phyloP scores from a whole-genome alignment of 2,888 invertebrate species.

The Drosophila neotestacea region DNA sequence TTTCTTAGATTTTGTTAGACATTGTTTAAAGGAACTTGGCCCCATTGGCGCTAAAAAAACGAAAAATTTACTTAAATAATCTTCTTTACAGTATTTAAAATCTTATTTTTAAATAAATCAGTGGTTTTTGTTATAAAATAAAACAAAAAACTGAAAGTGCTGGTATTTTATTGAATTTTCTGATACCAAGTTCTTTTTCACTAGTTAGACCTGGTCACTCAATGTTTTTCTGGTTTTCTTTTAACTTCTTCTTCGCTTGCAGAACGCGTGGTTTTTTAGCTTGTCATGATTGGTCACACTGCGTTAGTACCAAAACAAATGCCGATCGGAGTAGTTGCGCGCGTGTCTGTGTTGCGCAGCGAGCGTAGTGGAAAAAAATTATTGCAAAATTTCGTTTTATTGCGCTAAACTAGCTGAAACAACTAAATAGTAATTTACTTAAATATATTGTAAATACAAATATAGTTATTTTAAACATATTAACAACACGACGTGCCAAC shows the following conservation, averaged over 20 bases:
- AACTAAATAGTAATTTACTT: conserved; percentile 27
- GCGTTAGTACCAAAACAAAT: conserved; percentile 67
- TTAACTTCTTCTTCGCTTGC: conserved; percentile 3
- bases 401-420: conserved; percentile 39
- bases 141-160: no score
- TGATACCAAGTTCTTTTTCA: neutral
- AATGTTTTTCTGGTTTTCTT: conserved; percentile 25
- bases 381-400: conserved; percentile 38
- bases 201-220: conserved; percentile 8
- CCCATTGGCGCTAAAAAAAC: no score
- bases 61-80: no score
- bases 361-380: conserved; percentile 54
- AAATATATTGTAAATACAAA: conserved; percentile 5
- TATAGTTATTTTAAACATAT: conserved; percentile 12
- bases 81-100: no score
- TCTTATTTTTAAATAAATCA: no score
- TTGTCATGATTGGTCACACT: conserved; percentile 44
- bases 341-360: conserved; percentile 61
- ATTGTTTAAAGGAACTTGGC: no score
- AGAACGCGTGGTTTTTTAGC: conserved; percentile 34
- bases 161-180: no score
- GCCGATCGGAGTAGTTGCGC: conserved; percentile 54
- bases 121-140: no score
- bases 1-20: no score
- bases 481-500: conserved; percentile 8